These are phyloP conservation scores for Symphodus melops DNA, from an alignment of 2,113 vertebrate genomes.

Conservation along the genomic window DNA sequence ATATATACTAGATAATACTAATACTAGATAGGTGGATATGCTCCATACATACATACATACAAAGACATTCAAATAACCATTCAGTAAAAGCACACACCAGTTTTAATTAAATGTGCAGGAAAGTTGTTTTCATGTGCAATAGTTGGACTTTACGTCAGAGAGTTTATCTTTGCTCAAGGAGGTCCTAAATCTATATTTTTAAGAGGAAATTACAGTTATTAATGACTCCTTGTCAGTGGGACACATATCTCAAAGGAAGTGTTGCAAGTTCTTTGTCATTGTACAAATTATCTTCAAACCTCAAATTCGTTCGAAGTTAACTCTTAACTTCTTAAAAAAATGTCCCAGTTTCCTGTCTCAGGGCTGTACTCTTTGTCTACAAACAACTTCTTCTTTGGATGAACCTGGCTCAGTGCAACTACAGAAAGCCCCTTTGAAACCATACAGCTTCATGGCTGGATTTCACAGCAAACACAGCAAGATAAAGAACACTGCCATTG, in stretches of 20 bases:
- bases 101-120: not conserved
- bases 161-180: not conserved
- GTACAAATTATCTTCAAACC: constrained; percentile 10
- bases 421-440: constrained; percentile 74
- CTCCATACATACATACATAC: not conserved
- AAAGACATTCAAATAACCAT: not conserved
- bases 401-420: constrained; percentile 46
- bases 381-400: constrained; percentile 39
- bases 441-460: constrained; percentile 53
- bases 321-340: constrained; percentile 64
- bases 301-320: constrained; percentile 19
- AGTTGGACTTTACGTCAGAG: not conserved
- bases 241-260: constrained; percentile 40
- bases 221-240: constrained; percentile 33
- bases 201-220: not conserved
- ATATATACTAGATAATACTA: too few species aligned
- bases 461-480: constrained; percentile 65
- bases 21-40: not conserved
- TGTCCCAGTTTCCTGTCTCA: constrained; percentile 51
- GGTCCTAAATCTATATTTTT: not conserved
- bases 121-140: not conserved
- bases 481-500: constrained; percentile 66
- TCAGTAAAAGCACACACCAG: too few species aligned
- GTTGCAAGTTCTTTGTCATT: constrained; percentile 37
- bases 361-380: constrained; percentile 5